Conservation (phyloP, 2,888 invertebrate genomes). For the Pseudeuparius sepicola region DNA sequence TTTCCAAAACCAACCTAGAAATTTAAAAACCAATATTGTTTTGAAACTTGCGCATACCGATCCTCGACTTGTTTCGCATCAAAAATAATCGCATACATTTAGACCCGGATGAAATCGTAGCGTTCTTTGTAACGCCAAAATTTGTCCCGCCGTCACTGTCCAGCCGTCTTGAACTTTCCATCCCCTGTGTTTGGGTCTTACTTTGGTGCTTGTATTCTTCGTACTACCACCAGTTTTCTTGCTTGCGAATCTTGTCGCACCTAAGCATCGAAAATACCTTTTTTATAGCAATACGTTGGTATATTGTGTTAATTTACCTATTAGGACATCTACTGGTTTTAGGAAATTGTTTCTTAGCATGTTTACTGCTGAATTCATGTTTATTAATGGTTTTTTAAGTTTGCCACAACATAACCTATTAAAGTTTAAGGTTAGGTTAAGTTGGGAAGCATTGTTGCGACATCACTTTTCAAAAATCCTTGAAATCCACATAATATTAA, state of each 20-base stretch:
- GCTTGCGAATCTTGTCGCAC: constrained; percentile 61
- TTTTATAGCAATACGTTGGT: too few relatives aligned
- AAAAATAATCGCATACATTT: constrained; percentile 47
- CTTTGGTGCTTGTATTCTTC: constrained; percentile 54
- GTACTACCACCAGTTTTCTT: constrained; percentile 69
- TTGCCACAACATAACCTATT: too few relatives aligned
- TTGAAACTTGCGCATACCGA: too few relatives aligned
- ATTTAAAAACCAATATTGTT: too few relatives aligned
- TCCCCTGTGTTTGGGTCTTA: constrained; percentile 66
- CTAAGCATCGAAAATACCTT: constrained; percentile 40
- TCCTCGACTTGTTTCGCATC: too few relatives aligned
- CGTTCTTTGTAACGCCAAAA: constrained; percentile 58
- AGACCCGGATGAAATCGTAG: constrained; percentile 72
- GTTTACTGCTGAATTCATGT: constrained; percentile 10
- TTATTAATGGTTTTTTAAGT: too few relatives aligned
- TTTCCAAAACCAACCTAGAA: constrained; percentile 75
- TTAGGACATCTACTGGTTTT: constrained; percentile 1
- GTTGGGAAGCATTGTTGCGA: too few relatives aligned
- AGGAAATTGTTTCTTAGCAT: constrained; percentile 5
- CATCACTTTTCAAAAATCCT: too few relatives aligned
- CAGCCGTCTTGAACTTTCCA: constrained; percentile 67
- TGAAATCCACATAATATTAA: too few relatives aligned
- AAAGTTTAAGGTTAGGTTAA: too few relatives aligned
- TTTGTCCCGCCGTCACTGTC: constrained; percentile 53
- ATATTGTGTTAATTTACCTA: too few relatives aligned